Evolutionary conservation across 2,888 invertebrate species (phyloP).

Genomic region (Hypomecis punctinalis): DNA sequence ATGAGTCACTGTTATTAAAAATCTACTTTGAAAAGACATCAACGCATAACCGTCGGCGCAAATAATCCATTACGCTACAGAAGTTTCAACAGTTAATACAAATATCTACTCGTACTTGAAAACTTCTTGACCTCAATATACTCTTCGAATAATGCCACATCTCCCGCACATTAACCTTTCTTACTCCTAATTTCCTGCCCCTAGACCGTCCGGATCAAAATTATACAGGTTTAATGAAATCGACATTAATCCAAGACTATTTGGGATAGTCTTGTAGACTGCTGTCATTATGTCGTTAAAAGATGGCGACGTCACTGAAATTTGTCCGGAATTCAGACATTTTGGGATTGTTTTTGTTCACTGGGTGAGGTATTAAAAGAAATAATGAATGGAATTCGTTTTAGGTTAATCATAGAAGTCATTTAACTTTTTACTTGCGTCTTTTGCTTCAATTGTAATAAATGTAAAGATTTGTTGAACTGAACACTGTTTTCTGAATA

Average conservation of each 20-base stretch:
- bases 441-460: too few species aligned
- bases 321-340: constrained; percentile 61
- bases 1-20: too few species aligned
- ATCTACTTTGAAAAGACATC: too few species aligned
- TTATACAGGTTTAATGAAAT: constrained; percentile 84
- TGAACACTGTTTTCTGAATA: too few species aligned
- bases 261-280: constrained; percentile 67
- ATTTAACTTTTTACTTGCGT: neutral
- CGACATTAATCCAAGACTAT: constrained; percentile 79
- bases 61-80: too few species aligned
- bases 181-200: constrained; percentile 47
- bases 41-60: too few species aligned
- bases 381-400: neutral
- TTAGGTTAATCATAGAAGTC: neutral
- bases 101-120: too few species aligned
- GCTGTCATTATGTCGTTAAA: constrained; percentile 80
- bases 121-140: neutral
- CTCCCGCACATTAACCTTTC: constrained; percentile 39
- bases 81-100: neutral
- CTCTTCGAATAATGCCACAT: constrained; percentile 38
- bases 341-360: constrained; percentile 4
- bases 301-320: constrained; percentile 61
- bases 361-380: constrained; percentile 15
- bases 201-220: constrained; percentile 64
- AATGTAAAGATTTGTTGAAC: too few species aligned